phyloP scores from a whole-genome alignment of 1,140 invertebrate genomes.

The Drosophila ironensis region DNA sequence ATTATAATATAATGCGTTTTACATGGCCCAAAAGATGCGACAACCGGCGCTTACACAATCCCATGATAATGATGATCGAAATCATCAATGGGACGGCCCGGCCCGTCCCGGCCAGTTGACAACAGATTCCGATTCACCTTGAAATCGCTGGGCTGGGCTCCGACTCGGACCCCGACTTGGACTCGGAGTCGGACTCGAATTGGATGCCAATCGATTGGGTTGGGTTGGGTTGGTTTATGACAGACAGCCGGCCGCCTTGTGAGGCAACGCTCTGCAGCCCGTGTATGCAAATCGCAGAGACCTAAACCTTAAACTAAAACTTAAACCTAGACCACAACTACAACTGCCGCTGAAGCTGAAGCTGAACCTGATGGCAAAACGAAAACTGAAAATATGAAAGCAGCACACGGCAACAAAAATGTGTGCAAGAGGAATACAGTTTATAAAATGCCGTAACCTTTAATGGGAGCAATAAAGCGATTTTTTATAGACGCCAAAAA shows the following conservation, averaged over 20 bases:
- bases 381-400: slow-evolving; percentile 30
- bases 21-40: slow-evolving; percentile 7
- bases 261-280: slow-evolving; percentile 19
- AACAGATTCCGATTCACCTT: slow-evolving; percentile 44
- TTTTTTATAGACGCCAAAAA: no score
- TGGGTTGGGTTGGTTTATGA: slow-evolving; percentile 19
- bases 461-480: no score
- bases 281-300: slow-evolving; percentile 39
- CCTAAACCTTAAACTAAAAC: slow-evolving; percentile 3
- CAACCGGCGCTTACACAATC: slow-evolving; percentile 14
- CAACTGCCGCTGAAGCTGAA: background rate
- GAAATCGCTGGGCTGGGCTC: slow-evolving; percentile 13
- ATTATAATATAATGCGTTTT: slow-evolving; percentile 12
- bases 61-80: background rate
- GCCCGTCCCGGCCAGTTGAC: slow-evolving; percentile 14
- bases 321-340: background rate
- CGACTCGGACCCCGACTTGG: background rate
- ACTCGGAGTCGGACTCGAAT: no score
- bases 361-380: slow-evolving; percentile 1
- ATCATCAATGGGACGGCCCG: slow-evolving; percentile 6
- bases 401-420: slow-evolving; percentile 3
- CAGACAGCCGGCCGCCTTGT: slow-evolving; percentile 34
- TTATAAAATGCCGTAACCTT: no score
- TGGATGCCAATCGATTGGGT: background rate
- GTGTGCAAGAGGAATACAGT: background rate